These are phyloP conservation scores for Cephalopholis sonnerati DNA, from an alignment of 2,113 vertebrate species.

Conservation along the genomic window DNA sequence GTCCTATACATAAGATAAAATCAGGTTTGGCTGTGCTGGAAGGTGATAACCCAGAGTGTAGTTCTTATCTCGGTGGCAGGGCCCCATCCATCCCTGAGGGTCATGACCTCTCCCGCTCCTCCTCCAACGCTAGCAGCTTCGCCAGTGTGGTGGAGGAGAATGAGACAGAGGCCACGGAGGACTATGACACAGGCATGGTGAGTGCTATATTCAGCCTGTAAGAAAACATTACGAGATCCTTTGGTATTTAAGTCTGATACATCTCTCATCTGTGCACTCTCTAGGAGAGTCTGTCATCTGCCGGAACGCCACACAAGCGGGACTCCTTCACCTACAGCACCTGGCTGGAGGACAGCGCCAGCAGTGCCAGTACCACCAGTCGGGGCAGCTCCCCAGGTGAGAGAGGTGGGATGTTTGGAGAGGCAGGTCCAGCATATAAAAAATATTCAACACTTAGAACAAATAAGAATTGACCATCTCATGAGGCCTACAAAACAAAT, in stretches of 20 bases:
- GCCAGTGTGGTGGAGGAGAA: constrained; percentile 93
- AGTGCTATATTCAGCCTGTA: constrained; percentile 14
- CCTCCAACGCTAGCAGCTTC: constrained; percentile 96
- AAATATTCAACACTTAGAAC: background rate
- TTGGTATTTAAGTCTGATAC: background rate
- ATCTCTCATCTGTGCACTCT: background rate
- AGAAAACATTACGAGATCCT: background rate
- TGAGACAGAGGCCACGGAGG: constrained; percentile 85
- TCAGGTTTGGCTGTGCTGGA: constrained; percentile 16
- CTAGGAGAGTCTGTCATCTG: constrained; percentile 90
- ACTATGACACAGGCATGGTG: constrained; percentile 91
- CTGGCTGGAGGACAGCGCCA: constrained; percentile 90
- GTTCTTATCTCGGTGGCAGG: constrained; percentile 81
- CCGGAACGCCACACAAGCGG: constrained; percentile 89
- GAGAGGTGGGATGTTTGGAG: background rate
- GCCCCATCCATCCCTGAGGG: constrained; percentile 84
- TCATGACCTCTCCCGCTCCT: constrained; percentile 92
- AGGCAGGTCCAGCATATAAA: background rate
- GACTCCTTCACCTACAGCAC: constrained; percentile 91
- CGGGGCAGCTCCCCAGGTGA: constrained; percentile 87
- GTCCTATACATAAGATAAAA: constrained; percentile 22
- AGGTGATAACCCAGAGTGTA: constrained; percentile 67
- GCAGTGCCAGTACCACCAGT: constrained; percentile 82
- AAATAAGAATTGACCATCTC: background rate
- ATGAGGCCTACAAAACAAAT: background rate